Evolutionary conservation across 2,888 invertebrate species (phyloP), one percentile per base, ranked within the genome.

Genomic region (Gymnosoma rotundatum): DNA sequence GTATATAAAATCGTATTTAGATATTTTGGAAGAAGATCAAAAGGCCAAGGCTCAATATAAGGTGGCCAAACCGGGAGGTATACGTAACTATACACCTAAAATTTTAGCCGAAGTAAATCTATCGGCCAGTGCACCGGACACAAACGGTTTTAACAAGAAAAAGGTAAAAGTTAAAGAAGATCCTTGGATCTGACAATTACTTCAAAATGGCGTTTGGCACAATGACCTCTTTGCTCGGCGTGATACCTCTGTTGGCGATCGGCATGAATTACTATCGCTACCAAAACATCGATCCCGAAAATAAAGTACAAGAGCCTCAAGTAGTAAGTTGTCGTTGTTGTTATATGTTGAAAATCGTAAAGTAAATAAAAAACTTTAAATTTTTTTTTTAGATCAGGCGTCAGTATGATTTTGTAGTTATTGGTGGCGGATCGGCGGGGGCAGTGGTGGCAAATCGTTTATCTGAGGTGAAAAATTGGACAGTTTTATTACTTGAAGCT

Each of bases 381-480:
- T 76, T 74, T 14, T 16, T 61, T 76, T 91, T 92, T 0, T 93
- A 96, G 97, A 93, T 97, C 87, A 92, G 94, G 89, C 94, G 95
- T 82, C 95, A 96, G 91, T 97, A 97, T 93, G 97, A 97, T 92
- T 98, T 97, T 91, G 94, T 97, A 88, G 94, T 97, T 89, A 94
- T 98, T 78, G 98, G 98, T 58, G 97, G 95, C 18, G 98, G 98
- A 50, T 97, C 97, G 8, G 97, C 97, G 0, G 98, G 98, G 36
- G 96, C 97, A 3, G 97, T 97, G 69, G 94, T 97, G 66, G 97
- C 97, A 70, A 96, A 96, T 86, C 94, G 97, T 25, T 93, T 97
- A 83, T 96, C 96, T 7, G 97, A 97, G 92, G 93, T 96, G 70
- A 93, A 94, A 87, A 96, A 96, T 90, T 97, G 97, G 97, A 95